These are phyloP conservation scores for Pollicipes pollicipes DNA, from an alignment of 1,140 invertebrate species.

Conservation along the genomic window DNA sequence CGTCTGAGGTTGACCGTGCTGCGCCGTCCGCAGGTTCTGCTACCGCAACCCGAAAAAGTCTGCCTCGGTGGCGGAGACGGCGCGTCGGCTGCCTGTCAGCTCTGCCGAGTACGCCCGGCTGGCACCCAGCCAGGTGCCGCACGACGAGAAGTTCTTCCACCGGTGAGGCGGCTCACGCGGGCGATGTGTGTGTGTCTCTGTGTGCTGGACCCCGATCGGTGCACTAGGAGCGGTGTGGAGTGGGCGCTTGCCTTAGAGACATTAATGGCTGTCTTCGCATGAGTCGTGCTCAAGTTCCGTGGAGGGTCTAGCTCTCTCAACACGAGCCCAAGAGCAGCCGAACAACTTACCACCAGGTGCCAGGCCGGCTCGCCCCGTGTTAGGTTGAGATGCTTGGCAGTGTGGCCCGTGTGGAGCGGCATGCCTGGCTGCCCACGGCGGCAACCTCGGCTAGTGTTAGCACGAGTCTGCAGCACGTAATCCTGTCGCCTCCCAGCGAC, in stretches of 20 bases:
- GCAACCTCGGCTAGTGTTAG: too few relatives aligned
- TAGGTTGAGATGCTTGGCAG: too few relatives aligned
- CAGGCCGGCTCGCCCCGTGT: too few relatives aligned
- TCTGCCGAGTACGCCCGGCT: neutral
- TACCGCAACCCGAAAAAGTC: neutral
- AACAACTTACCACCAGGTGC: too few relatives aligned
- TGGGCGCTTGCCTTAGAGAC: neutral
- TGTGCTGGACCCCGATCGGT: neutral
- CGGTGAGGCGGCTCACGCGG: neutral
- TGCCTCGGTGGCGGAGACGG: neutral
- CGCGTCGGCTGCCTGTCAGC: neutral
- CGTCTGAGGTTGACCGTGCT: neutral
- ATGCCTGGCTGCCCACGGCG: too few relatives aligned
- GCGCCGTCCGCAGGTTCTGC: neutral
- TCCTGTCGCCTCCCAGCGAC: too few relatives aligned
- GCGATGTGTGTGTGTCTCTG: neutral
- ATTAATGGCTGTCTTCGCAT: neutral
- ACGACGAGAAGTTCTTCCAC: neutral
- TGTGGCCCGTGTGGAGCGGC: too few relatives aligned
- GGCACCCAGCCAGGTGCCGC: neutral
- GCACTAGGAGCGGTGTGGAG: too few relatives aligned
- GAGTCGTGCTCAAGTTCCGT: too few relatives aligned
- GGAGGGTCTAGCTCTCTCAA: too few relatives aligned
- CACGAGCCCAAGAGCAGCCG: too few relatives aligned
- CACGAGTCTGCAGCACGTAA: too few relatives aligned